Evolutionary conservation across 2,113 vertebrate genomes (phyloP), one percentile per base, ranked within the genome.

Genomic region (Bubo blakistoni): DNA sequence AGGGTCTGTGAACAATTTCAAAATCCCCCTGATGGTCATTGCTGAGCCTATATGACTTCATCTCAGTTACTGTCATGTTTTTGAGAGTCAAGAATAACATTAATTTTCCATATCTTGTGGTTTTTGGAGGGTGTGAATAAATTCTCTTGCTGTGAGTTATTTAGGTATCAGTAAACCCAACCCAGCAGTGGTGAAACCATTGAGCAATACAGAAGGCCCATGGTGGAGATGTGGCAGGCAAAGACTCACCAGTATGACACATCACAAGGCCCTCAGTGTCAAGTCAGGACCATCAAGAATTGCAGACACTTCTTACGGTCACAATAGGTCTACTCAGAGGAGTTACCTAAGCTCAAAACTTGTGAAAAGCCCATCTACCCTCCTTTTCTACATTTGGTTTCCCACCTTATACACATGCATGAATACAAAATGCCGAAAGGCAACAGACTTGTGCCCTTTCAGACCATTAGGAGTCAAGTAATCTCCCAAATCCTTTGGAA

Each of bases 1-100:
- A 94, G 76, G 96, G 90, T 36, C 94, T 96, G 94, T 63, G 72
- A 66, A 61, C 91, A 49, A 89, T 92, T 97, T 96, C 97, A 62
- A 84, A 97, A 97, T 94, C 94, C 96, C 96, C 89, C 80, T 96
- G 97, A 94, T 95, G 95, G 92, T 71, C 94, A n/a, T 80, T 92
- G 94, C 93, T 62, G 81, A 92, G 95, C 91, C 96, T 84, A 89
- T 55, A 98, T 98, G 97, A 98, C 92, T 96, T 98, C 98, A 98
- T 96, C 96, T 79, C 88, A 57, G 84, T 95, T 90, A 84, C 92
- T 88, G 96, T 94, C 91, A 71, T 97, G 97, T 82, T 94, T 96
- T n/a, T 89, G 95, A 88, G 94, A 98, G 95, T 93, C 95, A 97
- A 96, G 97, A 95, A 94, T 95, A 98, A 98, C 96, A 97, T 32